These are phyloP conservation scores for Ryuthela nishihirai DNA, from an alignment of 2,888 invertebrate species.

Conservation along the genomic window DNA sequence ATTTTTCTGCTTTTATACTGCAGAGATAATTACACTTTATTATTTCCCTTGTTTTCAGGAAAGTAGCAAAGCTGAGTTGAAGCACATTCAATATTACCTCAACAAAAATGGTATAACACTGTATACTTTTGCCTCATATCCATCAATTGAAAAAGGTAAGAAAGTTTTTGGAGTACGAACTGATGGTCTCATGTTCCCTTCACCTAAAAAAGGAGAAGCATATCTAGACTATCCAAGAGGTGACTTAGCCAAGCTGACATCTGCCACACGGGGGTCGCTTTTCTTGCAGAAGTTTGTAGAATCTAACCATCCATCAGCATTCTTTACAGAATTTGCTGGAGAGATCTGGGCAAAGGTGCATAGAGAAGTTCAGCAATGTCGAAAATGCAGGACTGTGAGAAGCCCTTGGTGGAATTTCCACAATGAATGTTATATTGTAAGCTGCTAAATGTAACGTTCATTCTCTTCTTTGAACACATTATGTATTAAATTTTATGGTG, in stretches of 20 bases:
- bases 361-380: conserved; percentile 15
- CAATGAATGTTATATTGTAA: conserved; percentile 7
- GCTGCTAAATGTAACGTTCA: not conserved
- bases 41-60: conserved; percentile 5
- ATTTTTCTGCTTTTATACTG: too few species aligned
- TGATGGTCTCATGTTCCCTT: conserved; percentile 29
- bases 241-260: conserved; percentile 21
- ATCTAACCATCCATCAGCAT: conserved; percentile 10
- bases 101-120: conserved; percentile 22
- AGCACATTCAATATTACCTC: conserved; percentile 1
- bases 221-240: conserved; percentile 20
- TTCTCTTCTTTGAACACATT: not conserved
- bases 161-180: conserved; percentile 28
- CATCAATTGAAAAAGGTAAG: conserved; percentile 20
- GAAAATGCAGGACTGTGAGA: conserved; percentile 5
- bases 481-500: not conserved
- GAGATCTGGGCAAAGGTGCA: conserved; percentile 23
- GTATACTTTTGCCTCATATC: conserved; percentile 18
- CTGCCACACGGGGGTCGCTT: conserved; percentile 24
- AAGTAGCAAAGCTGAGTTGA: not conserved
- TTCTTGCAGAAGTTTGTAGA: conserved; percentile 15
- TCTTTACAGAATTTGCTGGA: conserved; percentile 10
- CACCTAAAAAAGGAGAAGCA: conserved; percentile 14
- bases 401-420: conserved; percentile 12
- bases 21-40: too few species aligned